Evolutionary conservation across 1,140 invertebrate species (phyloP), one percentile per base, ranked within the genome.

Genomic region (Cheumatopsyche charites): DNA sequence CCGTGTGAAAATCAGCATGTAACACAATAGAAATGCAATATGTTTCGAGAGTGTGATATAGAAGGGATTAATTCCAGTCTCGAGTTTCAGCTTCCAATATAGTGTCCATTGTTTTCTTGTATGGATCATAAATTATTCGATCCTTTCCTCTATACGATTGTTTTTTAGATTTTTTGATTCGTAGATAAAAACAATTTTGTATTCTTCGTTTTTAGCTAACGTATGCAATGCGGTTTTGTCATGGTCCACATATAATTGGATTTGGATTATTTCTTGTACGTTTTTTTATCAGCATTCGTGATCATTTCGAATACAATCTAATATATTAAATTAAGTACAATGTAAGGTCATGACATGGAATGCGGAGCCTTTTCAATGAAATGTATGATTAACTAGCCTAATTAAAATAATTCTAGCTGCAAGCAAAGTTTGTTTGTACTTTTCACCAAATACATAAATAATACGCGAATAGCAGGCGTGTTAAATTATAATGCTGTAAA

Each of bases 291-390:
- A 15, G 15, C 17, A 15, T 45, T 12, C 43, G 43, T 45, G 17
- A 45, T n/a, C 15, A 19, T 52, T 52, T 52, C 1, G 19, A 17
- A 1, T 52, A 52, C 47, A 52, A 52, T 52, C 47, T 52, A 52
- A 52, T 17, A 47, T 47, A 3, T 47, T 17, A 52, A 52, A 52
- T 17, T 52, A 52, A 52, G 47, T 52, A 52, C 47, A 52, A 52
- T 17, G n/a, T 52, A 52, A 52, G 47, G 47, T 52, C 47, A 52
- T 17, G 12, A 36, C 15, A n/a, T 19, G 47, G 47, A 52, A 52
- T 52, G 47, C 47, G 47, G 47, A 52, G 47, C 47, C 47, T 52
- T 52, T 52, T 52, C 47, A 52, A 17, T 52, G 6, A 52, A 6
- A 2, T 17, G 29, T 52, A 52, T 52, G 47, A 52, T 52, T 17